A percentile compares a stretch with the other conserved stretches of the same genome.
Conservation (phyloP, 2,797 vertebrate species). For the Coranthus polyacanthus region DNA sequence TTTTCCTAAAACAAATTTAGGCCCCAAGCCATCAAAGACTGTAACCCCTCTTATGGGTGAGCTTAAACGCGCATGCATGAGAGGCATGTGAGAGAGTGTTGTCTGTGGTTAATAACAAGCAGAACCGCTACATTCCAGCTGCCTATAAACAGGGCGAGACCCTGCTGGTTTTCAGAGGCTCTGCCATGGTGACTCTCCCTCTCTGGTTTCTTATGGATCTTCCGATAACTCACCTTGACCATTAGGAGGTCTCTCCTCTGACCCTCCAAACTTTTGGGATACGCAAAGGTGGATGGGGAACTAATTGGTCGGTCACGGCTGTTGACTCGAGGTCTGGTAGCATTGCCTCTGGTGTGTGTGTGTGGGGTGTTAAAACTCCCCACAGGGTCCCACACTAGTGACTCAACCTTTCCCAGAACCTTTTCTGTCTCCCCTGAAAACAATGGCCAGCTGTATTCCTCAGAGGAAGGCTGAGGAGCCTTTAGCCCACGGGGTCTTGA, state of each 20-base stretch:
- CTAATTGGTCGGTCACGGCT: constrained; percentile 55
- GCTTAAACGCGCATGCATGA: constrained; percentile 62
- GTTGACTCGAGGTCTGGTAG: constrained; percentile 30
- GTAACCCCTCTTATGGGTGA: constrained; percentile 51
- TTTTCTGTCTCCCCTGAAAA: constrained; percentile 61
- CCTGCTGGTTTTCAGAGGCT: constrained; percentile 54
- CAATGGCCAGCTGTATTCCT: constrained; percentile 78
- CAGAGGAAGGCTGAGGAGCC: constrained; percentile 41
- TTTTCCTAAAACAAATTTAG: constrained; percentile 80
- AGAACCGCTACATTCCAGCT: constrained; percentile 70
- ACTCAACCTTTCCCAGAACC: constrained; percentile 73
- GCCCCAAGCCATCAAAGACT: constrained; percentile 61
- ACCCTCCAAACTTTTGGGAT: constrained; percentile 48
- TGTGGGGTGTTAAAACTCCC: constrained; percentile 32
- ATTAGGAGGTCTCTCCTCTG: constrained; percentile 45
- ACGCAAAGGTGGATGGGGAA: constrained; percentile 51
- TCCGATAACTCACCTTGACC: constrained; percentile 37
- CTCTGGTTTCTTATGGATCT: constrained; percentile 42
- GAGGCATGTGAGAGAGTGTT: constrained; percentile 73
- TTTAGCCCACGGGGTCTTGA: constrained; percentile 45
- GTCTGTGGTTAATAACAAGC: constrained; percentile 76
- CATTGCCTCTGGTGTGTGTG: constrained; percentile 36
- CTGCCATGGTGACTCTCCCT: constrained; percentile 35
- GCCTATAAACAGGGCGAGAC: constrained; percentile 55
- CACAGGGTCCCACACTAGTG: constrained; percentile 52